These are phyloP conservation scores for Macquaria ambigua DNA, from an alignment of 2,113 vertebrate genomes.

Conservation along the genomic window DNA sequence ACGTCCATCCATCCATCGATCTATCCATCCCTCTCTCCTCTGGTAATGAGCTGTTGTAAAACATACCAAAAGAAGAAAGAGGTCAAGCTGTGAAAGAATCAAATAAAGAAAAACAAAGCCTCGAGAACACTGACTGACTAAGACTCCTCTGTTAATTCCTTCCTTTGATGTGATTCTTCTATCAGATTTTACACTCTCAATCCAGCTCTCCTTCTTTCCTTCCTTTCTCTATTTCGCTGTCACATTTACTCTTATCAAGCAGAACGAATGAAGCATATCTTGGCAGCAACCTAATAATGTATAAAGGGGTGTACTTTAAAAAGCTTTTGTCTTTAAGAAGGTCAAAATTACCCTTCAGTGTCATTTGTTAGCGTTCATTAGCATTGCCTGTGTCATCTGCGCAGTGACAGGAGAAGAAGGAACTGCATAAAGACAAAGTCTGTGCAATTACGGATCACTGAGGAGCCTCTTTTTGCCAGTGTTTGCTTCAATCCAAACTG, in stretches of 20 bases:
- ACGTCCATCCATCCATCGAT: constrained; percentile 30
- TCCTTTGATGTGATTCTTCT: constrained; percentile 30
- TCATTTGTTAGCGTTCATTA: constrained; percentile 26
- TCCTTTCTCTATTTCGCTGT: not conserved
- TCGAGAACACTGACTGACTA: constrained; percentile 43
- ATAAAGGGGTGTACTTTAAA: constrained; percentile 25
- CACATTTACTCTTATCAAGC: constrained; percentile 25
- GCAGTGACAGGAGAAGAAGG: not conserved
- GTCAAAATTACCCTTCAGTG: constrained; percentile 7
- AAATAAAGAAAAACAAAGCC: constrained; percentile 68
- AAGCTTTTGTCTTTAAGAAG: constrained; percentile 3
- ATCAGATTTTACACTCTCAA: constrained; percentile 20
- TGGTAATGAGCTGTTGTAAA: constrained; percentile 80
- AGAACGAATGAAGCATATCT: not conserved
- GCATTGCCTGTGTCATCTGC: not conserved
- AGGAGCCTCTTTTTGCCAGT: not conserved
- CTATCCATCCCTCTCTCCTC: constrained; percentile 56
- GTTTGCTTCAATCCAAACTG: not conserved
- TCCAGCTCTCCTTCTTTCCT: not conserved
- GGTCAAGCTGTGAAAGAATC: constrained; percentile 84
- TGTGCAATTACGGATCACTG: not conserved
- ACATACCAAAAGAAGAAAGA: constrained; percentile 79
- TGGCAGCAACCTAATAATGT: constrained; percentile 16
- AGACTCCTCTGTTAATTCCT: constrained; percentile 37
- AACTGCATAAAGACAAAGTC: not conserved